phyloP scores from a whole-genome alignment of 2,888 invertebrate species.

The Eremobia ochroleuca region DNA sequence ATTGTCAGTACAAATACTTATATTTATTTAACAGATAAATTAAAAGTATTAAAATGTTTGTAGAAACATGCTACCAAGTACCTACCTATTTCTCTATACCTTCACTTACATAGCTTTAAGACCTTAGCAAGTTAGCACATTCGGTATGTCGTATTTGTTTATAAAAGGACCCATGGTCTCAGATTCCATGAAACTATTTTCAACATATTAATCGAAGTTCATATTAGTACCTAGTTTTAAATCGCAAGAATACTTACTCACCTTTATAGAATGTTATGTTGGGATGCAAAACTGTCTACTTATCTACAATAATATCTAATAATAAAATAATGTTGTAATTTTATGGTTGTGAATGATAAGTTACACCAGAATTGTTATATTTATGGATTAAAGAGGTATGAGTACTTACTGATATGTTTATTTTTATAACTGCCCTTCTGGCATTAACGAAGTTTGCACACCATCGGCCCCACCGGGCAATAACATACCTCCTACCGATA shows the following conservation, averaged over 20 bases:
- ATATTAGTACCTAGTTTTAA: not conserved
- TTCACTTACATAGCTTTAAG: slow-evolving; percentile 50
- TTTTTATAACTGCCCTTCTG: slow-evolving; percentile 14
- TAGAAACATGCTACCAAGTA: slow-evolving; percentile 5
- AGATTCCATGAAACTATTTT: not conserved
- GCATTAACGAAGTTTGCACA: not conserved
- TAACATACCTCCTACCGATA: not conserved
- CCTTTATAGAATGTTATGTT: slow-evolving; percentile 9
- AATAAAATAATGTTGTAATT: slow-evolving; percentile 70
- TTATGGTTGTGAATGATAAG: slow-evolving; percentile 84
- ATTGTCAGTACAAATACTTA: slow-evolving; percentile 38
- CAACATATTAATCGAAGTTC: slow-evolving; percentile 3
- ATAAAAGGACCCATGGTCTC: not conserved
- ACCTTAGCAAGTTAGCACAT: slow-evolving; percentile 37
- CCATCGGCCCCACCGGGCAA: not conserved
- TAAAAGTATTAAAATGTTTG: slow-evolving; percentile 12
- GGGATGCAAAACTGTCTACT: slow-evolving; percentile 47
- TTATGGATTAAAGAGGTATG: slow-evolving; percentile 58
- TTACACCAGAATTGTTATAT: slow-evolving; percentile 66
- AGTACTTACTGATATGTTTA: slow-evolving; percentile 41
- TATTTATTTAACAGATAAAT: slow-evolving; percentile 17
- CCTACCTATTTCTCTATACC: slow-evolving; percentile 31
- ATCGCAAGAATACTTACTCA: slow-evolving; percentile 13
- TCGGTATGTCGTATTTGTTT: slow-evolving; percentile 29
- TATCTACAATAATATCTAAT: slow-evolving; percentile 41